phyloP scores from a whole-genome alignment of 53 echinoderm and acorn worm species.

The Actinopyga echinites region DNA sequence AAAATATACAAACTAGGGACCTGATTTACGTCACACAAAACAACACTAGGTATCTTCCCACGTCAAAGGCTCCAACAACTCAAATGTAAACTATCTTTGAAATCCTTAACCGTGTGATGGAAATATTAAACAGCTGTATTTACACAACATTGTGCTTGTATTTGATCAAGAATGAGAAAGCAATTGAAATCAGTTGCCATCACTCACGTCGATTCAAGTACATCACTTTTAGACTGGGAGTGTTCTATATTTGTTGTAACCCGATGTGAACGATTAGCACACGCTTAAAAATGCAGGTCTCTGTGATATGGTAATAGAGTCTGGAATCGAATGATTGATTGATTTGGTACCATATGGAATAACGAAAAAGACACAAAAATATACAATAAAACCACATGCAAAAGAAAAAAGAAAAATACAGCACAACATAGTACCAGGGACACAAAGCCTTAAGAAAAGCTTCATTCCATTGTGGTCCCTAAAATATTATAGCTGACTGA shows the following conservation, averaged over 20 bases:
- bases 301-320: slow-evolving; percentile 47
- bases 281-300: slow-evolving; percentile 55
- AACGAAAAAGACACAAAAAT: too few relatives aligned
- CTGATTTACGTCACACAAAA: slow-evolving; percentile 10
- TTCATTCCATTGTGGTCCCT: too few relatives aligned
- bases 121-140: slow-evolving; percentile 22
- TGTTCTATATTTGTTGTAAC: slow-evolving; percentile 53
- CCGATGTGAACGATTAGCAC: slow-evolving; percentile 55
- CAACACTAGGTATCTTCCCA: slow-evolving; percentile 54
- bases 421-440: too few relatives aligned
- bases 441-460: too few relatives aligned
- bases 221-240: slow-evolving; percentile 57
- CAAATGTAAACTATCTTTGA: slow-evolving; percentile 55
- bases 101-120: slow-evolving; percentile 38
- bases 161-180: slow-evolving; percentile 65
- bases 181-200: slow-evolving; percentile 51
- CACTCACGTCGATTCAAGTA: slow-evolving; percentile 23
- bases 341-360: too few relatives aligned
- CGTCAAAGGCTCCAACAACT: slow-evolving; percentile 59
- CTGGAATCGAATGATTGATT: slow-evolving; percentile 60
- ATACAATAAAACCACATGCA: too few relatives aligned
- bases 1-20: slow-evolving; percentile 46
- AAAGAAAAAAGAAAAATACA: too few relatives aligned
- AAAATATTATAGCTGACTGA: too few relatives aligned
- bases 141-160: slow-evolving; percentile 25